These are phyloP conservation scores for Tolmerus cingulatus DNA, from an alignment of 2,888 invertebrate species.

Conservation along the genomic window DNA sequence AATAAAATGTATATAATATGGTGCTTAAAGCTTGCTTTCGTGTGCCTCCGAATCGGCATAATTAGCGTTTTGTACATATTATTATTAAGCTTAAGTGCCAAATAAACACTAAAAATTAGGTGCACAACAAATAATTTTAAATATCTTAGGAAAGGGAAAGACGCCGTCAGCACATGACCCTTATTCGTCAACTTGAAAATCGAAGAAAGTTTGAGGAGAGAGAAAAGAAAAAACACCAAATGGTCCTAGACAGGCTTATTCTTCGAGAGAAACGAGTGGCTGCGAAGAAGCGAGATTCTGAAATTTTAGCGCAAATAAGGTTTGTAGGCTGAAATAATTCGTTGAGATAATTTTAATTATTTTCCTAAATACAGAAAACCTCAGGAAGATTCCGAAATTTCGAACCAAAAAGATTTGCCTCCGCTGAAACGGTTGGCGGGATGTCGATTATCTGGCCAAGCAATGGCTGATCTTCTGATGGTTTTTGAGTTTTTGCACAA, in stretches of 20 bases:
- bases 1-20: neutral
- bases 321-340: slow-evolving; percentile 34
- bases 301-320: slow-evolving; percentile 73
- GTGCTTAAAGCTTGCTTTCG: slow-evolving; percentile 41
- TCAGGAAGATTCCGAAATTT: slow-evolving; percentile 88
- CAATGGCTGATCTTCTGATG: slow-evolving; percentile 92
- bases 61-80: slow-evolving; percentile 9
- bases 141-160: slow-evolving; percentile 81
- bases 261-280: slow-evolving; percentile 86
- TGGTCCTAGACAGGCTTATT: slow-evolving; percentile 83
- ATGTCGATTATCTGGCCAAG: slow-evolving; percentile 82
- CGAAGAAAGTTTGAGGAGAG: slow-evolving; percentile 87
- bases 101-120: neutral
- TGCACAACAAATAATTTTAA: neutral
- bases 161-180: slow-evolving; percentile 86
- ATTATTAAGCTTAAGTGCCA: neutral
- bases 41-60: slow-evolving; percentile 28
- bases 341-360: neutral
- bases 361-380: slow-evolving; percentile 72
- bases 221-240: slow-evolving; percentile 71
- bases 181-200: slow-evolving; percentile 86
- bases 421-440: slow-evolving; percentile 80
- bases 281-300: slow-evolving; percentile 73
- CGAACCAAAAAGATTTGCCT: slow-evolving; percentile 77
- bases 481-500: slow-evolving; percentile 97